Evolutionary conservation across 2,888 invertebrate genomes (phyloP), one percentile per base, ranked within the genome.

Genomic region (Megalurothrips usitatus): DNA sequence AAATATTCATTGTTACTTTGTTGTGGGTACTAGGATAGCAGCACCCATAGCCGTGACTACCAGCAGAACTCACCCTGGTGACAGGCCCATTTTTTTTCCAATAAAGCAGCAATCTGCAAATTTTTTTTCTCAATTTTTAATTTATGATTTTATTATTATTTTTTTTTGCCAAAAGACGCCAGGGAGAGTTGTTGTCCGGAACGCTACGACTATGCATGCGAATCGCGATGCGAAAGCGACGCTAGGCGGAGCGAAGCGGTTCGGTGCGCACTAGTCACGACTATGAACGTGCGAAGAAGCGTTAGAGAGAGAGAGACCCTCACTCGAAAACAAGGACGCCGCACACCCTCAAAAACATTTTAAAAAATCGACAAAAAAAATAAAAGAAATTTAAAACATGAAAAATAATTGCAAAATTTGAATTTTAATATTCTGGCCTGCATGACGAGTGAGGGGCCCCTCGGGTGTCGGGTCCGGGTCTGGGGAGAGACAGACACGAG

Each of bases 131-230:
- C 11, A 58, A 0, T 58, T 14, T 58, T 58, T 14, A 14, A 6
- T 14, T 19, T 58, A 14, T 58, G 1, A 19, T 58, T 6, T 14
- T 17, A 14, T 19, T 58, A 19, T 58, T 58, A 43, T 6, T 4
- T 43, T 43, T 43, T 43, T 43, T 43, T 43, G 34, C 34, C 34
- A 43, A 43, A 63, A 3, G 23, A n/a, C n/a, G 63, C 63, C 19
- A 52, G 11, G 68, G 12, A 3, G 68, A 75, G 68, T 75, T 11
- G 68, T 17, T 58, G 23, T 23, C 34, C 68, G 23, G n/a, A 26
- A 75, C 68, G 68, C 68, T 23, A 75, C 68, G 68, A 75, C 68
- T 75, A 75, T 75, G 68, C 68, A 75, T 26, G 68, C 58, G 52
- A n/a, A n/a, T n/a, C n/a, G 52, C 52, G 52, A 52, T 52, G 52